phyloP scores from a whole-genome alignment of 2,888 invertebrate genomes.

The Busseola fusca region DNA sequence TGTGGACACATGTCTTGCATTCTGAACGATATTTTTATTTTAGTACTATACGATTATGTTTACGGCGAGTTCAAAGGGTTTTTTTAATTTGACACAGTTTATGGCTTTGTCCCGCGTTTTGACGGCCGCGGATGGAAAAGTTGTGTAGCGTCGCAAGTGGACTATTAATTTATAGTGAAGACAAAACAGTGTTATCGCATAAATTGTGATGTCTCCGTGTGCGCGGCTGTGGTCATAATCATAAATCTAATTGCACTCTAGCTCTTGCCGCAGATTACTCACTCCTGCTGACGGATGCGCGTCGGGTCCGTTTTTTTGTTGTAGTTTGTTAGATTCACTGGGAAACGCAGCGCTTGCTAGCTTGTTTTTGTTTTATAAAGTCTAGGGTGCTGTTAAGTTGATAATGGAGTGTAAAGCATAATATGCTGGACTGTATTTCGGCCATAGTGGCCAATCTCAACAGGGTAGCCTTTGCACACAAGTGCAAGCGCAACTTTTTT shows the following conservation, averaged over 20 bases:
- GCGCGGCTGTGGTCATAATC: slow-evolving; percentile 49
- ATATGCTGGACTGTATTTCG: not conserved
- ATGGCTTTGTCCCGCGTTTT: slow-evolving; percentile 77
- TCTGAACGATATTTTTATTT: slow-evolving; percentile 82
- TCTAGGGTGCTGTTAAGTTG: not conserved
- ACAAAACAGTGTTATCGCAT: slow-evolving; percentile 63
- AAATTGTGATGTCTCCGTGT: slow-evolving; percentile 57
- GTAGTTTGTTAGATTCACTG: slow-evolving; percentile 32
- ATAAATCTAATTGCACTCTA: slow-evolving; percentile 58
- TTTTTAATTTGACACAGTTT: slow-evolving; percentile 87
- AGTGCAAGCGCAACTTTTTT: too few species aligned
- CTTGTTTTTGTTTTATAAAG: too few species aligned
- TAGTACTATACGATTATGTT: slow-evolving; percentile 79
- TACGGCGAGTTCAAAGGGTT: slow-evolving; percentile 85
- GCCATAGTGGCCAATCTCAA: too few species aligned
- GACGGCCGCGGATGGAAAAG: slow-evolving; percentile 74
- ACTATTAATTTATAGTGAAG: slow-evolving; percentile 61
- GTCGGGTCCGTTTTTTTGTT: slow-evolving; percentile 30
- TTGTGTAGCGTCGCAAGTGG: slow-evolving; percentile 65
- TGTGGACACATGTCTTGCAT: slow-evolving; percentile 86
- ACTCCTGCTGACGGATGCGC: slow-evolving; percentile 41
- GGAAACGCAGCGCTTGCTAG: slow-evolving; percentile 2
- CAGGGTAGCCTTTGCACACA: too few species aligned
- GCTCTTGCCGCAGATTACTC: slow-evolving; percentile 49
- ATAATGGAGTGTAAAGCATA: not conserved